Base-by-base conservation (phyloP, 2,888 invertebrate species). In the Cephus pygmeus region DNA sequence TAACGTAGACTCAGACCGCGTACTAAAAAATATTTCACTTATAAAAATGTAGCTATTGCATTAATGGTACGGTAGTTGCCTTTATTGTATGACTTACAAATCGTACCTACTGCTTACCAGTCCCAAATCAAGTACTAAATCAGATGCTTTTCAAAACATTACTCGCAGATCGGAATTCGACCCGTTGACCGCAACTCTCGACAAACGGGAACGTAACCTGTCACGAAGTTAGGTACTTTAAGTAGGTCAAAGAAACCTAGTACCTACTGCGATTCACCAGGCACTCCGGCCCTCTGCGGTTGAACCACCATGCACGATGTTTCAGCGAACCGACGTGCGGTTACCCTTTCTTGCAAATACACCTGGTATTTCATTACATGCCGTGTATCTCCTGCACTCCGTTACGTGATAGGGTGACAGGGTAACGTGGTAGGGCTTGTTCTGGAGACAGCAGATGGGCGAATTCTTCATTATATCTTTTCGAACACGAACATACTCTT, bases 361-460 rank as follows among this genome's bases (percentile, higher is more conserved):
- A 79, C 77, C 80, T 80, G 80, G 77, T 84, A 82, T 85, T 82
- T 82, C 79, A 82, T 85, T 85, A 83, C 82, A 84, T 79, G 73
- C 74, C 56, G 73, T 56, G 80, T 80, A 77, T 81, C 82, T 79
- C 78, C 79, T 78, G 79, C 83, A 78, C 79, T 73, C 69, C 73
- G 83, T 81, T 83, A 83, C 81, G 83, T 78, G 83, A 83, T 83
- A 81, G 81, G 80, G 75, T 75, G 77, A 40, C 73, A 82, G 11
- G 31, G 33, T 71, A 34, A 31, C 31, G 31, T 15, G 71, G 71
- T 15, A 34, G 31, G 71, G 3, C 31, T 12, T 30, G 71, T 31
- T 31, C 71, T 33, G 31, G 12, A 34, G 31, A 71, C 15, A 30
- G 31, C 71, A 71, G 71, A 71, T 71, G 33, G 1, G 31, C 71